Conservation (phyloP, 2,797 vertebrate species). For the Hoplostethus mediterraneus region DNA sequence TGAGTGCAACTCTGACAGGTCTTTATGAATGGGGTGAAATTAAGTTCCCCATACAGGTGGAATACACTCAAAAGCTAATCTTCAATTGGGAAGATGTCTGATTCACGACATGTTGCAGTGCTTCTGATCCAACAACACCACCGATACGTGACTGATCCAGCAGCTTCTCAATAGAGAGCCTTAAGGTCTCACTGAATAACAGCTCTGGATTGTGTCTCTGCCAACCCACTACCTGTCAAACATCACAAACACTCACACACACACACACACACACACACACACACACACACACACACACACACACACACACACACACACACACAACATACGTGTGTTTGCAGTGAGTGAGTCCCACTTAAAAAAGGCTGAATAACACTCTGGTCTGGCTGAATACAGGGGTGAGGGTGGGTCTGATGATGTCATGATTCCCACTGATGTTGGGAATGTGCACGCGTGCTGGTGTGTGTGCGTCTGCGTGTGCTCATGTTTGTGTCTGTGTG, state of each 20-base stretch:
- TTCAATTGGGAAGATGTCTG: slow-evolving; percentile 20
- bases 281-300: background rate
- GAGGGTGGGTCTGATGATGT: slow-evolving; percentile 55
- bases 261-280: slow-evolving; percentile 6
- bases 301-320: background rate
- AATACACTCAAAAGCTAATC: slow-evolving; percentile 34
- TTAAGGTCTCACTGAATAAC: slow-evolving; percentile 29
- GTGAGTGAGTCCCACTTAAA: slow-evolving; percentile 21
- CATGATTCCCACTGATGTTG: slow-evolving; percentile 58
- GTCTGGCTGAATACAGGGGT: slow-evolving; percentile 41
- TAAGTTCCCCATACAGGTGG: slow-evolving; percentile 31
- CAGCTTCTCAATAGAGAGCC: slow-evolving; percentile 29
- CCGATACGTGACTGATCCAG: slow-evolving; percentile 20
- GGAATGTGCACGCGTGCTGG: background rate
- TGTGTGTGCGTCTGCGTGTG: background rate
- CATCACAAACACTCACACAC: slow-evolving; percentile 11
- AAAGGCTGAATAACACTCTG: slow-evolving; percentile 32
- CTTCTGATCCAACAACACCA: slow-evolving; percentile 33
- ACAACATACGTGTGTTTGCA: slow-evolving; percentile 17
- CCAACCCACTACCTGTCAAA: slow-evolving; percentile 25
- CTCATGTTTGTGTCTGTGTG: slow-evolving; percentile 13
- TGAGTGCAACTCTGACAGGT: slow-evolving; percentile 30
- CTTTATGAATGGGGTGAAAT: slow-evolving; percentile 41
- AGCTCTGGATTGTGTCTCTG: slow-evolving; percentile 26
- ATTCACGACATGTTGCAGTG: too few relatives aligned